Conservation (phyloP, 2,888 invertebrate genomes). For the Dryobotodes eremita region DNA sequence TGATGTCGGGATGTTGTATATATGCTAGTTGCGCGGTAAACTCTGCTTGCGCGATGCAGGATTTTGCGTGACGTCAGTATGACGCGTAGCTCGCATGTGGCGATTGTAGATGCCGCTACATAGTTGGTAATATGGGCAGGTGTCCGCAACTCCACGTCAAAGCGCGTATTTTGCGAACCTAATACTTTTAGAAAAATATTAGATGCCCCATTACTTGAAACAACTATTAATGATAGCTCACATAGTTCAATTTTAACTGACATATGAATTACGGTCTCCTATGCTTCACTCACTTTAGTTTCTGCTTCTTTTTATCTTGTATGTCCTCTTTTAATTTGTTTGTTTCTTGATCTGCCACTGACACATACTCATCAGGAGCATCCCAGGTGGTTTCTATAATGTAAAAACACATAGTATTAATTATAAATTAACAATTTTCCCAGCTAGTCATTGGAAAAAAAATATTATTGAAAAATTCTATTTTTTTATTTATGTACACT, state of each 20-base stretch:
- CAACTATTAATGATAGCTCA: background rate
- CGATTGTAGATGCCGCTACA: no score
- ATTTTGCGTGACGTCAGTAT: no score
- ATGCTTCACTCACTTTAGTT: conserved; percentile 76
- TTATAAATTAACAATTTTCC: background rate
- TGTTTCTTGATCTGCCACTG: conserved; percentile 92
- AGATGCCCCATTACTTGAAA: background rate
- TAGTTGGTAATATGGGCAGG: background rate
- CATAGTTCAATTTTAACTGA: background rate
- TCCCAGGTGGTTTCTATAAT: conserved; percentile 94
- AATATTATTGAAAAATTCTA: no score
- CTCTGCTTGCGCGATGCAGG: no score
- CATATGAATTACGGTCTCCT: background rate
- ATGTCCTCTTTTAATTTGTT: conserved; percentile 83
- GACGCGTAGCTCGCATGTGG: no score
- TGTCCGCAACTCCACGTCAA: background rate
- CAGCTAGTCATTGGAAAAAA: background rate
- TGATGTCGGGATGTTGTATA: no score
- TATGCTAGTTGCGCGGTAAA: no score
- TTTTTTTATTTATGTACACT: background rate
- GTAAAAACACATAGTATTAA: background rate
- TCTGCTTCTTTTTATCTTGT: conserved; percentile 81
- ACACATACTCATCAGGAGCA: conserved; percentile 94
- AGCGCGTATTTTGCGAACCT: background rate
- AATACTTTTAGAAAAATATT: background rate